phyloP scores from a whole-genome alignment of 2,113 vertebrate genomes.

The Oncorhynchus nerka region DNA sequence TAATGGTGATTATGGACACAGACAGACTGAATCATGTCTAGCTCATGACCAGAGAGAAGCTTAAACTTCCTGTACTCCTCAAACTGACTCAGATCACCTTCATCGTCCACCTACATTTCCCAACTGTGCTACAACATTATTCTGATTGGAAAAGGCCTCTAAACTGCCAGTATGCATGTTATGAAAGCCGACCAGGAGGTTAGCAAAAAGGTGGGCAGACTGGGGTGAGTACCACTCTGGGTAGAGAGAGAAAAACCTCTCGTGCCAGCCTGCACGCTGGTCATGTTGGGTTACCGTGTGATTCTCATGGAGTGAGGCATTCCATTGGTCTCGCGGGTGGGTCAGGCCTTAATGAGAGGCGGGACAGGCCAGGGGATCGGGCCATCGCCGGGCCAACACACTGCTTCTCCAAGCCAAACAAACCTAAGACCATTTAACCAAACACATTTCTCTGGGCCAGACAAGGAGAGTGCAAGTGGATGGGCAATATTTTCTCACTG shows the following conservation, averaged over 20 bases:
- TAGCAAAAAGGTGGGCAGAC: too few species aligned
- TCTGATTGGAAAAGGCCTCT: too few species aligned
- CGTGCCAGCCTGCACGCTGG: conserved; percentile 47
- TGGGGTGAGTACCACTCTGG: neutral
- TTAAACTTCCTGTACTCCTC: too few species aligned
- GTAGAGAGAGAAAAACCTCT: conserved; percentile 19
- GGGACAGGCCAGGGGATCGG: conserved; percentile 34
- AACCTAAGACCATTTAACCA: conserved; percentile 61
- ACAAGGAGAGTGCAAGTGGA: conserved; percentile 38
- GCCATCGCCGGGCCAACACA: conserved; percentile 39
- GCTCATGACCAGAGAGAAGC: too few species aligned
- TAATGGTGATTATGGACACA: too few species aligned
- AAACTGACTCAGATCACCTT: too few species aligned
- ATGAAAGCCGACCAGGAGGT: too few species aligned
- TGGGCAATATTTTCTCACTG: conserved; percentile 49
- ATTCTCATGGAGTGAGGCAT: conserved; percentile 30
- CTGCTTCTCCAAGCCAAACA: conserved; percentile 72
- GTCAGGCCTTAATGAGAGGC: conserved; percentile 62
- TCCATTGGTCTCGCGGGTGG: conserved; percentile 58
- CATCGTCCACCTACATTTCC: too few species aligned
- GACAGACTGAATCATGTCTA: too few species aligned
- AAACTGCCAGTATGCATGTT: neutral
- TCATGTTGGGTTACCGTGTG: conserved; percentile 32
- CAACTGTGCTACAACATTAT: too few species aligned
- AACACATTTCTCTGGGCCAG: conserved; percentile 63